Evolutionary conservation across 2,888 invertebrate species (phyloP).

Genomic region (Tipula confusa): DNA sequence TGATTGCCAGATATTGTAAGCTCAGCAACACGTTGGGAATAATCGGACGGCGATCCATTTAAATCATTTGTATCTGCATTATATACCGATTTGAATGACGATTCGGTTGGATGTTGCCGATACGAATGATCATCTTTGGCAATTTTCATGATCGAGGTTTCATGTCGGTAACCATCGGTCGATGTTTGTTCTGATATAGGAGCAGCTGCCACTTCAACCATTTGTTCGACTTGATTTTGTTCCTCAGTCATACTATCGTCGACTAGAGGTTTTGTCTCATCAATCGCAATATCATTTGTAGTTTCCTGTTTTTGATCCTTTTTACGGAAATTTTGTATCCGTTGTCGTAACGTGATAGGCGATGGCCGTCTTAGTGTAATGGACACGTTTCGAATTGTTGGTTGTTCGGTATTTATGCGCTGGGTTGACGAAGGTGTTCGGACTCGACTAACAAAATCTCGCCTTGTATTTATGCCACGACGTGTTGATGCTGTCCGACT

Average conservation of each 20-base stretch:
- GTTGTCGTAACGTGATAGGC: slow-evolving; percentile 33
- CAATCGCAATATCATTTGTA: slow-evolving; percentile 39
- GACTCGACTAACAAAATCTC: slow-evolving; percentile 36
- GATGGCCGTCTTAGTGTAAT: slow-evolving; percentile 30
- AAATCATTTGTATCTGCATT: slow-evolving; percentile 34
- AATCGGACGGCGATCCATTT: slow-evolving; percentile 51
- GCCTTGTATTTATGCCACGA: slow-evolving; percentile 15
- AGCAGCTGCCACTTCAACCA: not conserved
- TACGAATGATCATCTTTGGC: slow-evolving; percentile 42
- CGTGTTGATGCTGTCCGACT: not conserved
- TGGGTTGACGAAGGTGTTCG: slow-evolving; percentile 30
- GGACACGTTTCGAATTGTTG: slow-evolving; percentile 32
- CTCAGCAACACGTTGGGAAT: slow-evolving; percentile 67
- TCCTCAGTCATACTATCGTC: slow-evolving; percentile 34
- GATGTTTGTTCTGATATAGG: slow-evolving; percentile 35
- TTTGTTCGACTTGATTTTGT: slow-evolving; percentile 27
- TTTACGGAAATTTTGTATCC: slow-evolving; percentile 35
- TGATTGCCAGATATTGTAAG: slow-evolving; percentile 68
- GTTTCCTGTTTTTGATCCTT: slow-evolving; percentile 42
- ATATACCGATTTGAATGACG: slow-evolving; percentile 37
- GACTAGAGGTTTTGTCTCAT: slow-evolving; percentile 48
- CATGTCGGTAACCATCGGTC: slow-evolving; percentile 44
- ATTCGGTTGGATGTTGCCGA: slow-evolving; percentile 4
- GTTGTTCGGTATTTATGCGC: slow-evolving; percentile 33
- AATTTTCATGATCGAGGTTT: slow-evolving; percentile 56